Base-by-base conservation (phyloP, 1,140 invertebrate genomes). In the Augochlora pura region DNA sequence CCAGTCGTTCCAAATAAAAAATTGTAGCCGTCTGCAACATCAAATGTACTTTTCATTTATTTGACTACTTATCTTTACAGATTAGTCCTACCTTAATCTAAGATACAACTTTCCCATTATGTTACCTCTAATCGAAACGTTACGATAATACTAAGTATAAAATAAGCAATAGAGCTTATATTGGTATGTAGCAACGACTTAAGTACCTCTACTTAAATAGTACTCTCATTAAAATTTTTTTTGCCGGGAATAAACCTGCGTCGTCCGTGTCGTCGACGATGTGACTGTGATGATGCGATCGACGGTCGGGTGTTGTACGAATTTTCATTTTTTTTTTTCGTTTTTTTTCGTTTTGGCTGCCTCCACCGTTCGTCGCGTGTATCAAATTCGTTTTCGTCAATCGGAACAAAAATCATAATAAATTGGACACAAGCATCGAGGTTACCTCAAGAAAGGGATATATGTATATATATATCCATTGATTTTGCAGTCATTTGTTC, bases 31-130 rank as follows among this genome's bases (percentile, higher is more conserved):
- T 88, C 87, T 92, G 88, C 88, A 92, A 90, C 89, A 91, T 92
- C 87, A 92, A 93, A 93, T 93, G 87, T 92, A 92, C 90, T 92
- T 92, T 92, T 91, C 88, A 90, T 93, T 93, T 93, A 93, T 93
- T 93, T 90, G 86, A 88, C 90, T 93, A 92, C 88, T 91, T 91
- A 88, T 91, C 88, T 92, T 92, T 93, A 92, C 91, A 93, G 88
- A 92, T 91, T 93, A 92, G 73, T 91, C 91, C 91, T 92, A 93
- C 86, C 88, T 93, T 91, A 91, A 76, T 84, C 89, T 93, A 92
- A 87, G 88, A 91, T 93, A 93, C 89, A 93, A 91, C 90, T 91
- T 92, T 90, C 88, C 91, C 90, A 91, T 91, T 91, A 91, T 91
- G 84, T 89, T 89, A 90, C 75, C 85, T 90, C 88, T 91, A 91